Percentiles rank a stretch among this genome's conserved stretches.
These are phyloP conservation scores for Pseudochromis fuscus DNA, from an alignment of 2,797 vertebrate genomes.

Conservation along the genomic window DNA sequence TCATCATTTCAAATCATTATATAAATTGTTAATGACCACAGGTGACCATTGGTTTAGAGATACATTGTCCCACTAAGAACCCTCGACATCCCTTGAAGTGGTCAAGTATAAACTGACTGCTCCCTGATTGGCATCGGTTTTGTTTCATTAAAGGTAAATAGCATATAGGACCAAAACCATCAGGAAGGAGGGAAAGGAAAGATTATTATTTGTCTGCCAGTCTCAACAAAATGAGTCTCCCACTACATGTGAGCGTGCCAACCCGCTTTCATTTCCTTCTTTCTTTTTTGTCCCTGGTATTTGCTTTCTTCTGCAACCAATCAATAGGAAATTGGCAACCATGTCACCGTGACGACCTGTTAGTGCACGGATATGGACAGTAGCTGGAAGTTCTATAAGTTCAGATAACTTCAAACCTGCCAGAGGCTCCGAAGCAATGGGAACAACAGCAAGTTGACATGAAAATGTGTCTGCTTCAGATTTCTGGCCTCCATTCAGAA, in stretches of 20 bases:
- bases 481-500: background rate
- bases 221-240: background rate
- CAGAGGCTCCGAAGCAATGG: background rate
- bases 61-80: too few species aligned
- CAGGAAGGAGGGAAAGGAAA: background rate
- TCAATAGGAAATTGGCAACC: background rate
- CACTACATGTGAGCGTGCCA: background rate
- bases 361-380: background rate
- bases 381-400: background rate
- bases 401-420: background rate
- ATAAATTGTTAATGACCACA: too few species aligned
- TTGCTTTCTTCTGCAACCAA: background rate
- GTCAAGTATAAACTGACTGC: background rate
- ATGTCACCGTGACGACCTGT: constrained; percentile 7
- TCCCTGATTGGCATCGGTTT: background rate
- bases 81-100: too few species aligned
- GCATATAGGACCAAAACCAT: background rate
- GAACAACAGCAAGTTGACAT: background rate
- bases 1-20: too few species aligned
- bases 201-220: background rate
- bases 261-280: background rate
- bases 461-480: background rate
- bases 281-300: constrained; percentile 5
- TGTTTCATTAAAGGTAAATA: background rate
- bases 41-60: too few species aligned